These are phyloP conservation scores for Hetaerina titia DNA, from an alignment of 2,888 invertebrate species.

Conservation along the genomic window DNA sequence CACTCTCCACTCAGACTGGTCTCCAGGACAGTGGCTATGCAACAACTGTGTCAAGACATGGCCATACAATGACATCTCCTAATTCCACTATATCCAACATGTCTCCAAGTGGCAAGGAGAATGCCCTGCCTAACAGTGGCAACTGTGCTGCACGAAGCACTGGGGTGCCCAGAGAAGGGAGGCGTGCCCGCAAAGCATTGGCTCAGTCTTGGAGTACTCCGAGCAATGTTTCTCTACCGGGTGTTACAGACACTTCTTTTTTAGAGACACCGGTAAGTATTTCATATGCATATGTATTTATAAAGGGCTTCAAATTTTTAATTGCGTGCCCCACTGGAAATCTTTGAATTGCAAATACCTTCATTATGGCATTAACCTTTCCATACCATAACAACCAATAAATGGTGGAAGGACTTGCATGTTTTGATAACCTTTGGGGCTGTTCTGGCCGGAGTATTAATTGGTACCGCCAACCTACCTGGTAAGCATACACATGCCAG, in stretches of 20 bases:
- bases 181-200: conserved; percentile 89
- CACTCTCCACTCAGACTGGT: conserved; percentile 70
- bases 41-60: conserved; percentile 76
- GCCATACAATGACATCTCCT: conserved; percentile 70
- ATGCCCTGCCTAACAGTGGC: conserved; percentile 81
- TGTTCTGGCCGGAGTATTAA: no score
- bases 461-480: no score
- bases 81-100: conserved; percentile 70
- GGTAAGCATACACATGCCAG: no score
- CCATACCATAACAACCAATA: no score
- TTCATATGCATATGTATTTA: not conserved
- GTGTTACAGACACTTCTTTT: conserved; percentile 84
- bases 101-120: conserved; percentile 82
- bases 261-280: conserved; percentile 87
- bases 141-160: not conserved
- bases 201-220: conserved; percentile 85
- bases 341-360: no score
- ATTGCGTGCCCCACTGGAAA: no score
- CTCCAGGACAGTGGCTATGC: conserved; percentile 82
- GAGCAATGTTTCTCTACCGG: conserved; percentile 76
- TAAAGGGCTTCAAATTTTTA: no score
- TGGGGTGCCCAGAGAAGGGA: conserved; percentile 73
- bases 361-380: no score
- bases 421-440: no score
- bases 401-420: no score